Evolutionary conservation across 2,888 invertebrate species (phyloP).

Genomic region (Acanthosepion esculentum): DNA sequence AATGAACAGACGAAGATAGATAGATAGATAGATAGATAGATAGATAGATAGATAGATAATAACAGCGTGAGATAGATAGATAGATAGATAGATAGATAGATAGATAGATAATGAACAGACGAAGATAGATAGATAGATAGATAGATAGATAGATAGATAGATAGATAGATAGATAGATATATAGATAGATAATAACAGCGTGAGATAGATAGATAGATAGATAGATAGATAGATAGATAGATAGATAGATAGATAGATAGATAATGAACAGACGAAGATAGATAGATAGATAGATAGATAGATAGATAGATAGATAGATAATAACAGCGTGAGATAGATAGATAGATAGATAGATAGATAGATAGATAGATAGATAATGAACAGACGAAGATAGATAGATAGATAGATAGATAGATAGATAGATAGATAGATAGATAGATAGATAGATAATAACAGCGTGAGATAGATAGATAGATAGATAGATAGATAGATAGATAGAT

Average conservation of each 20-base stretch:
- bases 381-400: neutral
- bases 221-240: neutral
- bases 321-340: too few relatives aligned
- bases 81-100: neutral
- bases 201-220: neutral
- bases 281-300: neutral
- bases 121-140: neutral
- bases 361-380: neutral
- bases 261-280: too few relatives aligned
- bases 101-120: neutral
- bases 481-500: neutral
- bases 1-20: too few relatives aligned
- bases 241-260: neutral
- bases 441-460: too few relatives aligned
- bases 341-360: neutral
- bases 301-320: neutral
- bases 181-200: too few relatives aligned
- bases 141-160: neutral
- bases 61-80: neutral
- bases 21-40: neutral
- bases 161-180: neutral
- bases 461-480: neutral
- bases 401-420: neutral
- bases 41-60: neutral
- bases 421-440: neutral